Percentiles rank a stretch among this genome's conserved stretches.
These are phyloP conservation scores for Macrostomum lignano DNA, from an alignment of 1,140 invertebrate species.

Conservation along the genomic window DNA sequence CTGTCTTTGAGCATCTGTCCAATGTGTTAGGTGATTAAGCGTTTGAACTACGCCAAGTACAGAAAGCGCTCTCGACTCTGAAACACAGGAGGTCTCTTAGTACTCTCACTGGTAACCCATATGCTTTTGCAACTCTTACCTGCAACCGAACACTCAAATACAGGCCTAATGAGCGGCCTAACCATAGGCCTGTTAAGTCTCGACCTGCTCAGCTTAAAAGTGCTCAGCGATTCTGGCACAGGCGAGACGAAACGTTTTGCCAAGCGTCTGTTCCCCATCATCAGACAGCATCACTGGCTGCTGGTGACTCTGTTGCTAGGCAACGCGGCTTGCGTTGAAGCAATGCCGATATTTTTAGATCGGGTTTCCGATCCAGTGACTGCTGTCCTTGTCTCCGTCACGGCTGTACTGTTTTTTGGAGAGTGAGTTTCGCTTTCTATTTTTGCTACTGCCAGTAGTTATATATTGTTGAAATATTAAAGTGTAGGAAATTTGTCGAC, in stretches of 20 bases:
- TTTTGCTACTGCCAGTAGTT: background rate
- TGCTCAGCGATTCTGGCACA: slow-evolving; percentile 16
- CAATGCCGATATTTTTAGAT: slow-evolving; percentile 26
- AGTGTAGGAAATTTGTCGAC: slow-evolving; percentile 6
- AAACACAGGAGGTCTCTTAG: too few species aligned
- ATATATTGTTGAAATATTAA: background rate
- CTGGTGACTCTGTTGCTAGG: slow-evolving; percentile 20
- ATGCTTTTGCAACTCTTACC: too few species aligned
- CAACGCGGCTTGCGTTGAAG: slow-evolving; percentile 21
- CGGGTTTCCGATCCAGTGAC: slow-evolving; percentile 16
- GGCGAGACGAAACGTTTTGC: slow-evolving; percentile 15
- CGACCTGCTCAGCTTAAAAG: slow-evolving; percentile 16
- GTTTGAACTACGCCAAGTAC: too few species aligned
- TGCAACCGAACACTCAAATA: too few species aligned
- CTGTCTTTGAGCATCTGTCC: too few species aligned
- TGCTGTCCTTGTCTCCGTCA: slow-evolving; percentile 19
- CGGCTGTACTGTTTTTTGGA: slow-evolving; percentile 24
- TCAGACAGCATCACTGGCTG: slow-evolving; percentile 17
- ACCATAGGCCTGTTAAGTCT: slow-evolving; percentile 21
- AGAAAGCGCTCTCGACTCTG: too few species aligned
- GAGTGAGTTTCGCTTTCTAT: slow-evolving; percentile 19
- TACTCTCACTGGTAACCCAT: too few species aligned
- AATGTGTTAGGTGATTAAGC: too few species aligned
- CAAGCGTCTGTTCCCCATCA: slow-evolving; percentile 15
- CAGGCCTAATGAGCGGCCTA: slow-evolving; percentile 22